phyloP scores from a whole-genome alignment of 2,113 vertebrate genomes.

The Hippocampus comes region DNA sequence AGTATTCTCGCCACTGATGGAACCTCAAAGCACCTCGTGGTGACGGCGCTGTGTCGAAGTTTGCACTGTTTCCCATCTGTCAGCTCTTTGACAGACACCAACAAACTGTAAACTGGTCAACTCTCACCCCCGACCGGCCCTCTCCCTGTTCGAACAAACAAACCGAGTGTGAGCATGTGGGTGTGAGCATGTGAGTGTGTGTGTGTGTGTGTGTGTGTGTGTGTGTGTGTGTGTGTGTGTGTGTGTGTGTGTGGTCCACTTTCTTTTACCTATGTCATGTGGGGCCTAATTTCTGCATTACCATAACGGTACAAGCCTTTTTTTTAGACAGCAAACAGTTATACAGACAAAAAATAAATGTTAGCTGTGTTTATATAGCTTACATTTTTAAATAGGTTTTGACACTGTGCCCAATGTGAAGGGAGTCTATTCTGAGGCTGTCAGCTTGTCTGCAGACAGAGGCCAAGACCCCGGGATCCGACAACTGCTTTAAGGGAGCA shows the following conservation, averaged over 20 bases:
- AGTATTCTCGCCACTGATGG: slow-evolving; percentile 29
- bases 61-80: slow-evolving; percentile 51
- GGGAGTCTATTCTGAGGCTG: slow-evolving; percentile 21
- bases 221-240: slow-evolving; percentile 23
- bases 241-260: slow-evolving; percentile 22
- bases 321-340: not conserved
- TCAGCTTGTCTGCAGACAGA: slow-evolving; percentile 29
- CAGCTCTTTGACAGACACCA: slow-evolving; percentile 69
- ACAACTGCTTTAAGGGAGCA: slow-evolving; percentile 54
- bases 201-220: slow-evolving; percentile 19
- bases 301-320: not conserved
- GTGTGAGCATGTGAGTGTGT: slow-evolving; percentile 9
- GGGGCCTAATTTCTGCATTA: not conserved
- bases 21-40: slow-evolving; percentile 33
- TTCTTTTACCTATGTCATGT: slow-evolving; percentile 3
- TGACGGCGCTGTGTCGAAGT: slow-evolving; percentile 39
- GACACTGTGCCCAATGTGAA: not conserved
- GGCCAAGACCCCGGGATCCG: slow-evolving; percentile 21
- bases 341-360: not conserved
- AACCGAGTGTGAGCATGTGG: not conserved
- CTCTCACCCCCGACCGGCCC: slow-evolving; percentile 26
- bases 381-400: not conserved
- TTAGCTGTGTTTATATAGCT: not conserved
- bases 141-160: slow-evolving; percentile 35
- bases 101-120: slow-evolving; percentile 67